Base-by-base conservation (phyloP, 2,113 vertebrate species). In the Speoplatyrhinus poulsoni region DNA sequence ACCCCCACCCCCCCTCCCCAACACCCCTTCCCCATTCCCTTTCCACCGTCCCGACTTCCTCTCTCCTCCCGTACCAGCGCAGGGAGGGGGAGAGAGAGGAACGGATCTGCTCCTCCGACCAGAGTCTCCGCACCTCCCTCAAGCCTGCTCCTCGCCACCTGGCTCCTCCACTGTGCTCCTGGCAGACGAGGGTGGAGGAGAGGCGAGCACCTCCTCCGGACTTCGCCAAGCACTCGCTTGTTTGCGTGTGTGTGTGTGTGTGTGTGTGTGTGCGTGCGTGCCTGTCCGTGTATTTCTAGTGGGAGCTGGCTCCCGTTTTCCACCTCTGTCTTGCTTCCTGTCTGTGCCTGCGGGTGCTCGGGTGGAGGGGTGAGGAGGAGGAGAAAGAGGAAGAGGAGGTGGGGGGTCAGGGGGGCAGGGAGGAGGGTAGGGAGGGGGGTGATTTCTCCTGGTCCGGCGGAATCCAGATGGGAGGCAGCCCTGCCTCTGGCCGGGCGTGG, bases 1-100 rank as follows among this genome's bases (percentile, higher is more conserved):
- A 68, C 48, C 12, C 56, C 19, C 32, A 26, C 17, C 32, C 12
- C 19, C 19, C 16, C 26, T 12, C 12, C 32, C 19, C 26, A 12
- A 9, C 19, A 19, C 11, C 54, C n/a, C 36, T 8, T 6, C 36
- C 36, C 9, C 54, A 16, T 6, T 12, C 64, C 76, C 85, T 78
- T 26, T 26, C 26, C 36, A 5, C 36, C 6, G 7, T 8, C 36
- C 72, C 56, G 54, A 87, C 86, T 92, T 90, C 89, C 85, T 85
- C 85, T 89, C 85, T 84, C 86, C 86, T 88, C 87, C 83, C 88
- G 87, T 87, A 84, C 84, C 85, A 85, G 78, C 82, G 86, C 88
- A 90, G 82, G 66, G 79, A 83, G 74, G 80, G 60, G 84, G 72
- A 66, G 69, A 87, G 87, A 87, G 84, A 82, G 82, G 88, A 90